Evolutionary conservation across 2,888 invertebrate species (phyloP).

Genomic region (Drosophila monieri): DNA sequence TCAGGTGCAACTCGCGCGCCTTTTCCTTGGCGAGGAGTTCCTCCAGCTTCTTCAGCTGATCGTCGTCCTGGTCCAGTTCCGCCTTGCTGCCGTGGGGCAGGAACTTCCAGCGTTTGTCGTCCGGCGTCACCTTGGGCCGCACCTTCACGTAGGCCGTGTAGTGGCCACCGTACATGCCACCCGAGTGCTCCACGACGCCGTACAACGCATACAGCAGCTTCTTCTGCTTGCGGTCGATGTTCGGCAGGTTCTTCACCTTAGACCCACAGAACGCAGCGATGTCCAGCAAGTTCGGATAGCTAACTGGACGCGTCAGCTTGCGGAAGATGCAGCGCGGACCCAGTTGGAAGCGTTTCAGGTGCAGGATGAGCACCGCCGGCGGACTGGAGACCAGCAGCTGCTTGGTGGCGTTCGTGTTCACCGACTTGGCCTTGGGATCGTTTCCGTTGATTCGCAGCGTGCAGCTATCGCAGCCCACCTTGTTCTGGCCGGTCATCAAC

Average conservation of each 20-base stretch:
- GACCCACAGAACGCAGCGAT: constrained; percentile 95
- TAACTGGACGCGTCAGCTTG: constrained; percentile 94
- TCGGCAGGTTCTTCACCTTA: constrained; percentile 87
- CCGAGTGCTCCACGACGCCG: constrained; percentile 97
- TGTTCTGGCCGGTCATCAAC: constrained; percentile 95
- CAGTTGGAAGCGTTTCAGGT: constrained; percentile 97
- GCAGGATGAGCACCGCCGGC: constrained; percentile 96
- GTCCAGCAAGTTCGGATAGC: constrained; percentile 93
- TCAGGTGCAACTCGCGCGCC: constrained; percentile 81
- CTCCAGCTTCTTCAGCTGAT: constrained; percentile 83
- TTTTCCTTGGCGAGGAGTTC: constrained; percentile 82
- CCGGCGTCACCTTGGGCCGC: constrained; percentile 86
- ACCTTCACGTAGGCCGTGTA: constrained; percentile 98
- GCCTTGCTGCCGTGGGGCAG: constrained; percentile 87
- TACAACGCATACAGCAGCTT: constrained; percentile 94
- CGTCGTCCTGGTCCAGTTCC: constrained; percentile 85
- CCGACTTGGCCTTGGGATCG: constrained; percentile 88
- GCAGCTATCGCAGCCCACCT: constrained; percentile 96
- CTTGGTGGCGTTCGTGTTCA: constrained; percentile 92
- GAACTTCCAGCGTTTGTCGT: constrained; percentile 90
- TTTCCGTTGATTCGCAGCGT: constrained; percentile 89
- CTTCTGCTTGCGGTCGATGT: constrained; percentile 87
- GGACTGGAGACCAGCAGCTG: constrained; percentile 94
- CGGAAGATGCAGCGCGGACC: constrained; percentile 89
- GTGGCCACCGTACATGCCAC: constrained; percentile 92